Base-by-base conservation (phyloP, 2,797 vertebrate species). In the Triplophysa yarkandensis region DNA sequence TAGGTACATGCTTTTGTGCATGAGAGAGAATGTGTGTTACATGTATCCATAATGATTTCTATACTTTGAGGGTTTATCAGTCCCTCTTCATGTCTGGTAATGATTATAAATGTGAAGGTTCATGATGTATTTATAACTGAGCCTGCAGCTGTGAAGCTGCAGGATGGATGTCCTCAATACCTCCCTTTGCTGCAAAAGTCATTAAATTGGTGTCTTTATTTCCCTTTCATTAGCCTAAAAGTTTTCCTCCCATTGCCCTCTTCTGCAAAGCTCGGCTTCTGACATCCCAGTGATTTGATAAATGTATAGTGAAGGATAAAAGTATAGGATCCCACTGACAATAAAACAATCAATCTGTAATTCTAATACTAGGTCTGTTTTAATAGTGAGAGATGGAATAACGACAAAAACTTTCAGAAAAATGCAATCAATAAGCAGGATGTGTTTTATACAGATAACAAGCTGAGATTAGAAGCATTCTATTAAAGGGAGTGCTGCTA, bases 81-180 rank as follows among this genome's bases (percentile, higher is more conserved):
- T 30, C 30, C 68, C 32, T 4, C 36, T 39, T 32, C 39, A 30
- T 2, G 14, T n/a, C 32, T 4, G 32, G 17, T 70, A 63, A 48
- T 71, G 68, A 43, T 61, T 71, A 71, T 61, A 50, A 71, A 71
- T 71, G 75, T 23, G 55, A 54, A 44, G 28, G 34, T 54, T 52
- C 74, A 23, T 19, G 9, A 36, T 66, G 54, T 60, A 66, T 71
- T 71, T 50, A 66, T 71, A 65, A 66, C 21, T 27, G 25, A 16
- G 19, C 17, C 52, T 14, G 34, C 61, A 77, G 68, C 78, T 80
- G 58, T 64, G 68, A 62, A 69, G 50, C 52, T 64, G 28, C 2
- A 70, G 58, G 69, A 64, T 68, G 78, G 60, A 82, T 70, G 71
- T 74, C 36, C 52, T 61, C 43, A 46, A 46, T 50, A 34, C 34